Base-by-base conservation (phyloP, 1,140 invertebrate genomes). In the Dreissena polymorpha region DNA sequence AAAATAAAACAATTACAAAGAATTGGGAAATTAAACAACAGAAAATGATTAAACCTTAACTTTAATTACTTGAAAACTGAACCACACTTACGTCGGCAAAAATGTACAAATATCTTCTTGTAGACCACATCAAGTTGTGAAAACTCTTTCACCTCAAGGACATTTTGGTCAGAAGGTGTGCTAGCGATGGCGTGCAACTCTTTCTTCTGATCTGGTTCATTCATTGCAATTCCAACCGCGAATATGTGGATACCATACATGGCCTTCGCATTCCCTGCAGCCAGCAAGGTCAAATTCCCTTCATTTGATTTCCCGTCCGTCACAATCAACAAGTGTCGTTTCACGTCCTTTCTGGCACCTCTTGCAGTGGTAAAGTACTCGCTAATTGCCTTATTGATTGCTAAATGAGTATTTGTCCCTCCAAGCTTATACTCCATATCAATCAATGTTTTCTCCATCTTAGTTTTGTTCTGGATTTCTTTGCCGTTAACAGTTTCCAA, bases 51-150 rank as follows among this genome's bases (percentile, higher is more conserved):
- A 39, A 5, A 39, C 39, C 39, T 39, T 39, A 39, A 2, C 2
- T 8, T 39, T 39, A 39, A 39, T n/a, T 39, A 39, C 39, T 39
- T 39, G 3, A 39, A 39, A 39, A 39, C 39, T 39, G 39, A 8
- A 39, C 39, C 39, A 50, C 12, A 69, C 63, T 78, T 80, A 80
- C 78, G 21, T 72, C 51, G 25, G 49, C 78, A 80, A 27, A 80
- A 64, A 10, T 16, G 50, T 64, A 21, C 16, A 18, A 74, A 82
- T 18, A 82, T 68, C 14, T 74, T 72, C 27, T 21, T 82, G 39
- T 27, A 82, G n/a, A 74, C 16, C 0, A 39, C 57, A 55, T 74
- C 63, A 5, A 82, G 50, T 10, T 73, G 16, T 16, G 10, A 18
- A 21, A 82, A 82, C 0, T 74, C 21, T 16, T 21, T n/a, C n/a